A percentile compares a stretch with the other conserved stretches of the same genome.
These are phyloP conservation scores for Proales similis DNA, from an alignment of 1,140 invertebrate species.

Conservation along the genomic window DNA sequence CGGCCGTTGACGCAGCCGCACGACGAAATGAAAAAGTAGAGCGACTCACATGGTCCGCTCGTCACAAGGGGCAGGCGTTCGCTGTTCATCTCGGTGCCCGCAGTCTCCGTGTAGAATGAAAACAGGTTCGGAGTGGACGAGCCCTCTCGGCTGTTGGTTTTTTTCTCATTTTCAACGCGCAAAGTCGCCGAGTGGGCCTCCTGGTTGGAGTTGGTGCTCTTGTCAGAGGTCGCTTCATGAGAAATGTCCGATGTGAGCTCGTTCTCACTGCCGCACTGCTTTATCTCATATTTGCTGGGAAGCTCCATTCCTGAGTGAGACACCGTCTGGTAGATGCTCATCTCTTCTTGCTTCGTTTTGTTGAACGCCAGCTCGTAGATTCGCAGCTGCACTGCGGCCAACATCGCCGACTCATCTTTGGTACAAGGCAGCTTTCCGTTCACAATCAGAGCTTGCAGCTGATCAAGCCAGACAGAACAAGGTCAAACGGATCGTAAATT, in stretches of 20 bases:
- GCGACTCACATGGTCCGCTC: background rate
- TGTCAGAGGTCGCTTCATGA: background rate
- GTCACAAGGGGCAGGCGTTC: background rate
- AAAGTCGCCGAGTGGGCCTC: constrained; percentile 29
- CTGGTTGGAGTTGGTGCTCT: constrained; percentile 16
- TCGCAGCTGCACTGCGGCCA: constrained; percentile 64
- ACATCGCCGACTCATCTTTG: constrained; percentile 63
- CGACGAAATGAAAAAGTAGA: background rate
- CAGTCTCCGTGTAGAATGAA: no score
- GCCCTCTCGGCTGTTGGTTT: no score
- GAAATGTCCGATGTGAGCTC: no score
- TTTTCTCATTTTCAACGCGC: background rate
- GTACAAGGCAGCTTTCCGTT: constrained; percentile 62
- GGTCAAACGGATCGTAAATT: constrained; percentile 25
- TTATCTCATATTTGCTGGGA: no score
- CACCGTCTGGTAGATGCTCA: background rate
- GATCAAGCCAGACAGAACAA: constrained; percentile 42
- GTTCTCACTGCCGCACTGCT: no score
- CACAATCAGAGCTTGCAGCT: constrained; percentile 63
- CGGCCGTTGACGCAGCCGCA: background rate
- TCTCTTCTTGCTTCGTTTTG: constrained; percentile 39
- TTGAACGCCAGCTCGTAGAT: constrained; percentile 59
- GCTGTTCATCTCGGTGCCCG: no score
- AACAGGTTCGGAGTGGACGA: no score
- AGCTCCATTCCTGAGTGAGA: no score